These are phyloP conservation scores for Lepilemur ruficaudatus DNA, from an alignment of 2,797 vertebrate genomes.

Conservation along the genomic window DNA sequence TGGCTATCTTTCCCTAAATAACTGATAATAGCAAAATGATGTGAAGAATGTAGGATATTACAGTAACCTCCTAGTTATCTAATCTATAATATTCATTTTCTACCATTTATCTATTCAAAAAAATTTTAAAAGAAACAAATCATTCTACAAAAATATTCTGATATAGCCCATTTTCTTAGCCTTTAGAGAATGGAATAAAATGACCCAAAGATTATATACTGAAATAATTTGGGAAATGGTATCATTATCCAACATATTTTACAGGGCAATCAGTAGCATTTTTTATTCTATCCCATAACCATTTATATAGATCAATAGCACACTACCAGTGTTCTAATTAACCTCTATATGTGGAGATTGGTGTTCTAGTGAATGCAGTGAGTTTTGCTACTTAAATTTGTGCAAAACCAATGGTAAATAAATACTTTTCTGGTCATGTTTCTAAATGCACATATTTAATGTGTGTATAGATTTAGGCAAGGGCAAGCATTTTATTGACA, in stretches of 20 bases:
- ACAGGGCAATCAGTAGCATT: not conserved
- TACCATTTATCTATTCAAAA: not conserved
- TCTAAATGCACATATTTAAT: not conserved
- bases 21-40: constrained; percentile 37
- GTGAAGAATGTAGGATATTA: not conserved
- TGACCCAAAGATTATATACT: not conserved
- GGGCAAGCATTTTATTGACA: not conserved
- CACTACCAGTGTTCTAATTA: not conserved
- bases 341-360: not conserved
- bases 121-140: not conserved
- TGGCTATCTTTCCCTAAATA: constrained; percentile 56
- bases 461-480: not conserved
- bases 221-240: not conserved
- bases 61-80: not conserved
- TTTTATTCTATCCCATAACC: not conserved
- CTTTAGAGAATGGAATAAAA: not conserved
- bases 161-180: not conserved
- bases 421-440: not conserved
- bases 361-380: not conserved
- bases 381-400: not conserved
- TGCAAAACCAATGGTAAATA: not conserved
- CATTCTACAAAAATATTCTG: not conserved
- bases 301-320: not conserved
- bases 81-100: not conserved
- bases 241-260: not conserved